phyloP scores from a whole-genome alignment of 2,797 vertebrate genomes.

The Propithecus deckenii region DNA sequence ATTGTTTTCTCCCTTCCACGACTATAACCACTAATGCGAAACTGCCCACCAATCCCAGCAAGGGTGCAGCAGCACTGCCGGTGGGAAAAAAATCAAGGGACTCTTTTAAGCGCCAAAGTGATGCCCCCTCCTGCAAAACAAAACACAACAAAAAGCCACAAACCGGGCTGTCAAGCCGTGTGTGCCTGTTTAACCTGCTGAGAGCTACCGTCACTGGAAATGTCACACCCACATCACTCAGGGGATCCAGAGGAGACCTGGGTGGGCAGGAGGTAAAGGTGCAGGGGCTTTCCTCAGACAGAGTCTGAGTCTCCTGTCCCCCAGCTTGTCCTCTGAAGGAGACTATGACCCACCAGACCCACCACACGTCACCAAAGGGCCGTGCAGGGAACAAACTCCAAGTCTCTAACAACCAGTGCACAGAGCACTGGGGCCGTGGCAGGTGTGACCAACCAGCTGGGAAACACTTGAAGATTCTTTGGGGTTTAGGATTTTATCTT shows the following conservation, averaged over 20 bases:
- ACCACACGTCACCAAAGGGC: neutral
- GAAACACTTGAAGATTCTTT: neutral
- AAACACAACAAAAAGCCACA: neutral
- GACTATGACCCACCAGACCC: neutral
- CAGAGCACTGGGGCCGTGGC: neutral
- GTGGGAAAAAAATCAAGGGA: neutral
- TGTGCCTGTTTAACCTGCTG: neutral
- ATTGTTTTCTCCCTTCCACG: neutral
- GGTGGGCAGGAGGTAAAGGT: neutral
- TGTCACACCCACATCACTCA: neutral
- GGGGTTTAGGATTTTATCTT: neutral
- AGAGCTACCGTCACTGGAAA: neutral
- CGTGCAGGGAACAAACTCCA: fast-evolving
- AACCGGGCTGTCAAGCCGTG: neutral
- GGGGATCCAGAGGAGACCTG: neutral
- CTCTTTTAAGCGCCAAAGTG: neutral
- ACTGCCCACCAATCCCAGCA: neutral
- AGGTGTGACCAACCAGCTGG: neutral
- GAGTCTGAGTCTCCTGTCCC: neutral
- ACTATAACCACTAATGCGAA: neutral
- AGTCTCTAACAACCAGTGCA: neutral
- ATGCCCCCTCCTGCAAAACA: neutral
- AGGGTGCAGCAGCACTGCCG: neutral
- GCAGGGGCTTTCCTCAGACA: neutral
- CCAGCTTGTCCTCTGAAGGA: no score